These are phyloP conservation scores for Scomber scombrus DNA, from an alignment of 2,113 vertebrate genomes.

Conservation along the genomic window DNA sequence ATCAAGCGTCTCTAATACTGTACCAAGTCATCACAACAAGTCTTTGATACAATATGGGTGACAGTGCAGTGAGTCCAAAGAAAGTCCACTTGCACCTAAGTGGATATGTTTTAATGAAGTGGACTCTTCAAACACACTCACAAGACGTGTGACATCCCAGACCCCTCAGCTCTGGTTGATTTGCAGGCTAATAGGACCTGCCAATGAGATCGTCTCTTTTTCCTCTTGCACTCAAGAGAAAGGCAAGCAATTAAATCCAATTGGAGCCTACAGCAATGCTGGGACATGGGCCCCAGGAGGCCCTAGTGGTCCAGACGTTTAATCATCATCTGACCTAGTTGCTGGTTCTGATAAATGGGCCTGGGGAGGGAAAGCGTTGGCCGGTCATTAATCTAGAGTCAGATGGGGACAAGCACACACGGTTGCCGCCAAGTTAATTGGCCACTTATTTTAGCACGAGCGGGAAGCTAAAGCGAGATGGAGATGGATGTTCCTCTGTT, in stretches of 20 bases:
- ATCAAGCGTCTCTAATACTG: constrained; percentile 15
- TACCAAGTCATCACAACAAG: constrained; percentile 25
- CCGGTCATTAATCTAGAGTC: constrained; percentile 95
- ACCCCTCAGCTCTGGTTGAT: constrained; percentile 79
- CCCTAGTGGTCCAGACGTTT: constrained; percentile 82
- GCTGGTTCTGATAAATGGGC: constrained; percentile 95
- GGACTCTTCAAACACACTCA: constrained; percentile 53
- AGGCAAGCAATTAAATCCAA: constrained; percentile 92
- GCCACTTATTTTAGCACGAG: constrained; percentile 89
- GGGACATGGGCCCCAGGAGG: constrained; percentile 82
- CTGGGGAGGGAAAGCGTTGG: constrained; percentile 88
- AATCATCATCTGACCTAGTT: constrained; percentile 93
- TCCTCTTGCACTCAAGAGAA: constrained; percentile 87
- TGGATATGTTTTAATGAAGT: constrained; percentile 87
- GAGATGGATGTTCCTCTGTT: constrained; percentile 86
- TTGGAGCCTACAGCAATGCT: constrained; percentile 84
- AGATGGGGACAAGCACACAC: constrained; percentile 91
- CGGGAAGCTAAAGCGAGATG: constrained; percentile 70
- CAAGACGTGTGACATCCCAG: constrained; percentile 80
- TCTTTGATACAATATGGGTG: constrained; percentile 24
- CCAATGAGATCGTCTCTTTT: constrained; percentile 87
- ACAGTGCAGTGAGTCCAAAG: constrained; percentile 26
- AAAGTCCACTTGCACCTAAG: constrained; percentile 85
- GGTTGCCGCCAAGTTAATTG: constrained; percentile 93
- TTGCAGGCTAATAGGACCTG: constrained; percentile 89